These are phyloP conservation scores for Conus betulinus DNA, from an alignment of 1,140 invertebrate species.

Conservation along the genomic window DNA sequence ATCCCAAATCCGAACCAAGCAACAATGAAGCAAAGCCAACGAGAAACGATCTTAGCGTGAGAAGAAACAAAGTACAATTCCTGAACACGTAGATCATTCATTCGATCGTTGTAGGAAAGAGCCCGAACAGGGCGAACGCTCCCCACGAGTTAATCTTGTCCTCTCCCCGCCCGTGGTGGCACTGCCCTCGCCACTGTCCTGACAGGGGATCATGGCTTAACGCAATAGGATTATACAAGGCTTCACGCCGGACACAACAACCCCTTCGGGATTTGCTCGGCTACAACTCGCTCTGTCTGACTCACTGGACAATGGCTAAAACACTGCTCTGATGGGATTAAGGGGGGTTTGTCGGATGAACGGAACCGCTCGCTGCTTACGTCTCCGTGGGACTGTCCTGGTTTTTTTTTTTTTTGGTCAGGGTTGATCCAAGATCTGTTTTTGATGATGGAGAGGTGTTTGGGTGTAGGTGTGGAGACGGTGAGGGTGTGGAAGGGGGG, in stretches of 20 bases:
- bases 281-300: neutral
- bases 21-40: too few species aligned
- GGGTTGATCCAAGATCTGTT: neutral
- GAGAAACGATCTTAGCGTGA: too few species aligned
- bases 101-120: too few species aligned
- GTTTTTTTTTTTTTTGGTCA: neutral
- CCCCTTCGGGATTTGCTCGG: neutral
- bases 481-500: neutral
- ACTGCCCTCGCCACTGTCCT: neutral
- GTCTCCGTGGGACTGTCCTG: too few species aligned
- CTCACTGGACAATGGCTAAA: neutral
- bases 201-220: neutral
- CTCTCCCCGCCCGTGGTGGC: neutral
- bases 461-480: neutral
- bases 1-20: too few species aligned
- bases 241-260: neutral
- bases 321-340: too few species aligned
- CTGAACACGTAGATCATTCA: too few species aligned
- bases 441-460: neutral
- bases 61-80: too few species aligned
- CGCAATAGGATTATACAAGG: neutral
- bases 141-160: too few species aligned
- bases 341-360: too few species aligned
- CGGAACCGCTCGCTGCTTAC: neutral
- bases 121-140: too few species aligned